Evolutionary conservation across 1,140 invertebrate species (phyloP).

Genomic region (Aphaenogaster ashmeadi): DNA sequence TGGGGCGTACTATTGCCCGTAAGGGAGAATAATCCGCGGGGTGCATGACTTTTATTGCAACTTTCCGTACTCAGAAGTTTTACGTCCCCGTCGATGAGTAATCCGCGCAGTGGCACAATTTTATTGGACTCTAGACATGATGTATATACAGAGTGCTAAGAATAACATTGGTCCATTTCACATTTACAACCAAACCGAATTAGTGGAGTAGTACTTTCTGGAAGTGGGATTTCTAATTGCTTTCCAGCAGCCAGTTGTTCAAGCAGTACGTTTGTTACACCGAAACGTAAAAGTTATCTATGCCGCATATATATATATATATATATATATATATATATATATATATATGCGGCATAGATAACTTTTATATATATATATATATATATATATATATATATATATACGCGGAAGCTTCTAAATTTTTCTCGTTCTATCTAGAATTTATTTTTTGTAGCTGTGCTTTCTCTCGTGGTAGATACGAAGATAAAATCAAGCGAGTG

Average conservation of each 20-base stretch:
- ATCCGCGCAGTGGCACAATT: conserved; percentile 36
- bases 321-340: too few relatives aligned
- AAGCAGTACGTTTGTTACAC: background rate
- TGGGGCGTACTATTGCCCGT: background rate
- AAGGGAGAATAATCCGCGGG: conserved; percentile 28
- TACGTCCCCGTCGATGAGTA: conserved; percentile 60
- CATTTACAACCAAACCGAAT: background rate
- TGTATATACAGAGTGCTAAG: background rate
- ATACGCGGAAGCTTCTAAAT: background rate
- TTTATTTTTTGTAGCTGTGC: background rate
- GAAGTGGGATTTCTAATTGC: background rate
- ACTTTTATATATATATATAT: too few relatives aligned
- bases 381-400: too few relatives aligned
- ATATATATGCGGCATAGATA: too few relatives aligned
- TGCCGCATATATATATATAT: background rate
- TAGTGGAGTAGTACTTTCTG: background rate
- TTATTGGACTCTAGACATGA: conserved; percentile 23
- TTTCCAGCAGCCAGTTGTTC: background rate
- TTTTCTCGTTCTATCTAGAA: background rate
- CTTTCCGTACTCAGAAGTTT: conserved; percentile 39
- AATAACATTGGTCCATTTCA: background rate
- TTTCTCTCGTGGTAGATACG: background rate
- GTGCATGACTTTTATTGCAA: conserved; percentile 68
- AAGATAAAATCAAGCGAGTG: background rate
- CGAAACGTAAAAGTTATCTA: background rate